These are phyloP conservation scores for Lacanobia wlatinum DNA, from an alignment of 2,888 invertebrate genomes.

Conservation along the genomic window DNA sequence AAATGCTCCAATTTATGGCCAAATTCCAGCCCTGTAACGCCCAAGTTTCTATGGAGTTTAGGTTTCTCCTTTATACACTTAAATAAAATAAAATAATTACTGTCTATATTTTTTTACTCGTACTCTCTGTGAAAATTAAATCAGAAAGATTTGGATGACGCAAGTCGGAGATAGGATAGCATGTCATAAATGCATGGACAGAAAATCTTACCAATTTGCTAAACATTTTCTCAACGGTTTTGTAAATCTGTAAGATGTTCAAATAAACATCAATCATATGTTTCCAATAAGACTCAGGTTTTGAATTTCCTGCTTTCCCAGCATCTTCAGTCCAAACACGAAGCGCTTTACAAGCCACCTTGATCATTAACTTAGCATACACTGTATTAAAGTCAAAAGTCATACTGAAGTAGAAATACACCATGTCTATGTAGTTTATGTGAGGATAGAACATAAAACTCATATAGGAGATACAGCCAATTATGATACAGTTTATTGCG, in stretches of 20 bases:
- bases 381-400: slow-evolving; percentile 26
- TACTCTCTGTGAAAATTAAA: neutral
- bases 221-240: neutral
- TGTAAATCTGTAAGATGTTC: slow-evolving; percentile 28
- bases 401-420: slow-evolving; percentile 29
- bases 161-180: accelerated
- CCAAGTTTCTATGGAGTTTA: too few relatives aligned
- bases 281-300: slow-evolving; percentile 27
- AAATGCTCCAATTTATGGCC: too few relatives aligned
- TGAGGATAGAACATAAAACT: neutral
- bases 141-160: neutral
- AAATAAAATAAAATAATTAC: too few relatives aligned
- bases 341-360: slow-evolving; percentile 7
- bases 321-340: slow-evolving; percentile 19
- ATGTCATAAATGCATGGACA: too few relatives aligned
- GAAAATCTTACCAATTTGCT: slow-evolving; percentile 10
- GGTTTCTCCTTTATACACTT: too few relatives aligned
- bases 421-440: neutral
- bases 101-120: neutral
- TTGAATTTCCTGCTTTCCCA: slow-evolving; percentile 3
- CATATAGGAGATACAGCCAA: slow-evolving; percentile 21
- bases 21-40: too few relatives aligned
- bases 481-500: slow-evolving; percentile 8
- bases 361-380: slow-evolving; percentile 16
- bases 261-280: slow-evolving; percentile 33